Base-by-base conservation (phyloP, 2,797 vertebrate species). In the Delichon dasypus region DNA sequence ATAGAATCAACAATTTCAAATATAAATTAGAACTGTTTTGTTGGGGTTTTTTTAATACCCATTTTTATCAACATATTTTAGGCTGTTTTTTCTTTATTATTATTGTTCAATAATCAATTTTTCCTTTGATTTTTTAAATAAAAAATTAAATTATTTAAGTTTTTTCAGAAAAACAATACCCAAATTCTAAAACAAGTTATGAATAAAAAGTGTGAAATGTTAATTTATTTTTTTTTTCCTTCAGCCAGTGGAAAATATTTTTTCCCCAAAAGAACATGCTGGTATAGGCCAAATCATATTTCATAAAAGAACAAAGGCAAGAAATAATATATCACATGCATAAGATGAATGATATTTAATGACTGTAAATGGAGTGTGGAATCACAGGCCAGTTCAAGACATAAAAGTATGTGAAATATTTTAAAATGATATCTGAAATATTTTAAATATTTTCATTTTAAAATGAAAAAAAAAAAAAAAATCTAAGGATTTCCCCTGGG, bases 1-100 rank as follows among this genome's bases (percentile, higher is more conserved):
- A 25, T 3, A 27, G 9, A 48, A 79, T 20, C 2, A 47, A 29
- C 3, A 38, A 30, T 6, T 32, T 8, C 57, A 71, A 60, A 32
- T 13, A 16, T 32, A 15, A 40, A 30, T 17, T 22, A n/a, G 78
- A 47, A 26, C 22, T 40, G 36, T 67, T 57, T 40, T 55, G n/a
- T n/a, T n/a, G n/a, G n/a, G n/a, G n/a, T n/a, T n/a, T n/a, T 36
- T 38, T 21, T 9, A 53, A 48, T 14, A 29, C 0, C 0, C 4
- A 5, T 45, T 64, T 66, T 53, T n/a, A 78, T 40, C 0, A 23
- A 45, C 19, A 17, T 20, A 29, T 36, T 80, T 66, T n/a, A 38
- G 4, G 2, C 1, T 7, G 1, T 0, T 47, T 29, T 20, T 45
- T 48, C 10, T 11, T 73, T 40, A 13, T 20, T 14, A 2, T 27